Evolutionary conservation across 2,888 invertebrate species (phyloP).

Genomic region (Hydraecia micacea): DNA sequence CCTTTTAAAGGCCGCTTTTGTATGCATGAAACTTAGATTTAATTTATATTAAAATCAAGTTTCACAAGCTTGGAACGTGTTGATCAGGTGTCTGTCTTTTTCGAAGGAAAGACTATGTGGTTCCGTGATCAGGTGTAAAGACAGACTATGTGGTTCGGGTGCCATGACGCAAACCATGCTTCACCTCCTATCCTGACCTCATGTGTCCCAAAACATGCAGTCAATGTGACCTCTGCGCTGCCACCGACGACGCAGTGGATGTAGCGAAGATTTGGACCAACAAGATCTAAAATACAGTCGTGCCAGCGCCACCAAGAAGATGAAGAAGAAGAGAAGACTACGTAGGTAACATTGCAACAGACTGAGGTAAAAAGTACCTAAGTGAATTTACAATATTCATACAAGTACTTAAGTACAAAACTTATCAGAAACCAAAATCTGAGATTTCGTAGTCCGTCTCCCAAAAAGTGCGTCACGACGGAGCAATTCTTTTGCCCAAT

Average conservation of each 20-base stretch:
- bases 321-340: too few species aligned
- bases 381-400: constrained; percentile 25
- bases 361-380: background rate
- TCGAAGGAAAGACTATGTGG: background rate
- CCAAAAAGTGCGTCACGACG: constrained; percentile 69
- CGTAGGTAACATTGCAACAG: too few species aligned
- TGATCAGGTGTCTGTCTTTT: background rate
- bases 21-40: background rate
- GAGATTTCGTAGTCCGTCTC: constrained; percentile 64
- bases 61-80: background rate
- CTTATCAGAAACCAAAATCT: constrained; percentile 56
- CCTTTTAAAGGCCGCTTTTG: too few species aligned
- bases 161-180: too few species aligned
- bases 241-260: too few species aligned
- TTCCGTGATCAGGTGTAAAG: too few species aligned
- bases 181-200: too few species aligned
- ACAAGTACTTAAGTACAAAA: constrained; percentile 31
- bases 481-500: constrained; percentile 63
- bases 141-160: background rate
- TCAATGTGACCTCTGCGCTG: too few species aligned
- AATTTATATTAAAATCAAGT: background rate
- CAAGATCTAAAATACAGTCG: too few species aligned
- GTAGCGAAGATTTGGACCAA: too few species aligned
- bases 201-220: too few species aligned
- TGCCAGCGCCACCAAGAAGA: too few species aligned